Evolutionary conservation across 2,113 vertebrate species (phyloP).

Genomic region (Mionectes macconnelli): DNA sequence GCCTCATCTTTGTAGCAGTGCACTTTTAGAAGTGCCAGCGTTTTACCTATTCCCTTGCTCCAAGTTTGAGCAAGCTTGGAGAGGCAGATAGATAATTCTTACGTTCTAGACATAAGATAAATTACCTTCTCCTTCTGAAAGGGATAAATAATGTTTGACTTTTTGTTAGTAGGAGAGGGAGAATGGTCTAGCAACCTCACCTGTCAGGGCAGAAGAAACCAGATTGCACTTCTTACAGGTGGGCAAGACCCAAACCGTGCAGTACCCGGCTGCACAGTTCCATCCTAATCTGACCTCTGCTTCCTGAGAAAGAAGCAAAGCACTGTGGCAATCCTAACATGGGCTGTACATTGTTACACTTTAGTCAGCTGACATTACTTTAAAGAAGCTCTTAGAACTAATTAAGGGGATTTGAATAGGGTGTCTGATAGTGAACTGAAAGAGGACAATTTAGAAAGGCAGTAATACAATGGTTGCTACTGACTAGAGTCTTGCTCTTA

Average conservation of each 20-base stretch:
- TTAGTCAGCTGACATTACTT: constrained; percentile 36
- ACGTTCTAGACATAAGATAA: background rate
- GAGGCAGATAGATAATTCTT: background rate
- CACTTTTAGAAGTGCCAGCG: rapidly evolving
- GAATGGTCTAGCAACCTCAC: background rate
- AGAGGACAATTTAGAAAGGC: constrained; percentile 66
- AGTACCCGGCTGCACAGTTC: constrained; percentile 5
- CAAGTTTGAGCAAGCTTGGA: background rate
- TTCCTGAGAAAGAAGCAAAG: constrained; percentile 35
- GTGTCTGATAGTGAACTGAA: background rate
- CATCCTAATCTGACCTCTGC: constrained; percentile 38
- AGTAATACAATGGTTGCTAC: constrained; percentile 39
- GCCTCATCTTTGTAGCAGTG: background rate
- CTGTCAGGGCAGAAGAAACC: background rate
- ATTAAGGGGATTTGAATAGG: background rate
- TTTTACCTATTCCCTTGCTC: background rate
- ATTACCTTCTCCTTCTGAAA: background rate
- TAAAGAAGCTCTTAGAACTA: constrained; percentile 38
- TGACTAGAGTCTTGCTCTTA: constrained; percentile 34
- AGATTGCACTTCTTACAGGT: constrained; percentile 10
- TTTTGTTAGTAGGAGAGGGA: background rate
- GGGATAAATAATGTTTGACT: background rate
- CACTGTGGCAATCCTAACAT: background rate
- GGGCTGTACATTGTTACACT: background rate
- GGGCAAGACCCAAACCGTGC: background rate